Evolutionary conservation across 2,113 vertebrate genomes (phyloP).

Genomic region (Pteropus alecto): DNA sequence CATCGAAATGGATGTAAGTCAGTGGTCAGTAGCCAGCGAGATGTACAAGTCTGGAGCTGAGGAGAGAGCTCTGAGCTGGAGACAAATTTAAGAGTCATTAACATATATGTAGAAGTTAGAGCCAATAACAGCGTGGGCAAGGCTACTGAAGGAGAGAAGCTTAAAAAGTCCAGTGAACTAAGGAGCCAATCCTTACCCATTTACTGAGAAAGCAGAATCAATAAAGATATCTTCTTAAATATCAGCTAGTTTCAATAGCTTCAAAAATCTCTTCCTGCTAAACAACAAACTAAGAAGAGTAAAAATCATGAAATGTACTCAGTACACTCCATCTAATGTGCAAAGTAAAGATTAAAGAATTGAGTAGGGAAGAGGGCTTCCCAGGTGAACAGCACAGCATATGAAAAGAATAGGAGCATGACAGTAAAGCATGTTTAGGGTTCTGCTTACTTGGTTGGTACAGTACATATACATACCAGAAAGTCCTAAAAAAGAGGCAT

Average conservation of each 20-base stretch:
- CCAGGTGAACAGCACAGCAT: not conserved
- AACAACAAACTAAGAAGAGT: not conserved
- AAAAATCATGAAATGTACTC: not conserved
- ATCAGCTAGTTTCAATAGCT: not conserved
- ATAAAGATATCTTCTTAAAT: slow-evolving; percentile 15
- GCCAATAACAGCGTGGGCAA: not conserved
- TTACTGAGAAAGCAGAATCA: slow-evolving; percentile 33
- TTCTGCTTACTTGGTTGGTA: not conserved
- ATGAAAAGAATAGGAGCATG: not conserved
- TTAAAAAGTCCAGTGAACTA: not conserved
- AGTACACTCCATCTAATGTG: not conserved
- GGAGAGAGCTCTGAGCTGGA: not conserved
- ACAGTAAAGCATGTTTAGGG: not conserved
- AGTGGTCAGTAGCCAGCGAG: not conserved
- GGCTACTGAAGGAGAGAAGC: slow-evolving; percentile 1
- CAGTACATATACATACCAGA: not conserved
- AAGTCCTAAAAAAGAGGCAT: not conserved
- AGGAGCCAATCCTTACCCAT: not conserved
- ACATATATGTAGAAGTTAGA: not conserved
- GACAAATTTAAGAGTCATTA: not conserved
- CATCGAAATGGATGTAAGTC: not conserved
- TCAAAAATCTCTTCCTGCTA: slow-evolving; percentile 8
- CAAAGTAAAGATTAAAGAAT: not conserved
- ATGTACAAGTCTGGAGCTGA: not conserved
- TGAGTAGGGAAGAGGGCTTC: not conserved